A percentile compares a stretch with the other conserved stretches of the same genome.
These are phyloP conservation scores for Paedocypris sp. DNA, from an alignment of 2,113 vertebrate species.

Conservation along the genomic window DNA sequence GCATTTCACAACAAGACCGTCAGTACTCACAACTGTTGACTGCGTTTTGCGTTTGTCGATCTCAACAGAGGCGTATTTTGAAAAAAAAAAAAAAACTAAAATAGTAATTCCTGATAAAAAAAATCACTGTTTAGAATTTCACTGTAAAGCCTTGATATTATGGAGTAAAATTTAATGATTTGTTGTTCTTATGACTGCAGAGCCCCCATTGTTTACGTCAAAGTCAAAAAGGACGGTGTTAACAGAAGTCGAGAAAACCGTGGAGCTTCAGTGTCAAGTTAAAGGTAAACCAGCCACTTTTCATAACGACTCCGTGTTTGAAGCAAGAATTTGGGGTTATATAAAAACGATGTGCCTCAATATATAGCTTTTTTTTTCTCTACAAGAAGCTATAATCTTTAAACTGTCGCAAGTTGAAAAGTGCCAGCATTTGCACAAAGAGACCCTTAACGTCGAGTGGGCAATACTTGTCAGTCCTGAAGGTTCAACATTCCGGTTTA, in stretches of 20 bases:
- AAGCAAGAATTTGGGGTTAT: neutral
- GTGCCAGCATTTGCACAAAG: neutral
- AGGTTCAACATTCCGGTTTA: neutral
- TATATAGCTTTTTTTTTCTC: neutral
- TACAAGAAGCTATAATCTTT: neutral
- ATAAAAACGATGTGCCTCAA: neutral
- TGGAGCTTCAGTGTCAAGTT: constrained; percentile 74
- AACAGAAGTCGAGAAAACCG: constrained; percentile 67
- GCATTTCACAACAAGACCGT: too few relatives aligned
- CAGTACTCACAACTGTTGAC: too few relatives aligned
- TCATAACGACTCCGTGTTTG: neutral
- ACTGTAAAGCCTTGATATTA: too few relatives aligned
- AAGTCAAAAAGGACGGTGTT: constrained; percentile 64
- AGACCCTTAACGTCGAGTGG: neutral
- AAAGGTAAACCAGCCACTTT: constrained; percentile 78
- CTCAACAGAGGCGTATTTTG: too few relatives aligned
- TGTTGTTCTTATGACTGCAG: constrained; percentile 46
- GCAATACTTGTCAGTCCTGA: neutral
- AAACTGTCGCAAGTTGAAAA: neutral
- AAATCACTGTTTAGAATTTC: too few relatives aligned
- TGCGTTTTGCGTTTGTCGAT: too few relatives aligned
- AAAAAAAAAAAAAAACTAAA: too few relatives aligned
- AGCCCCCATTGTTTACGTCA: constrained; percentile 68
- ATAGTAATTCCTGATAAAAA: too few relatives aligned
- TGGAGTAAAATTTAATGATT: constrained; percentile 2